phyloP scores from a whole-genome alignment of 2,797 vertebrate genomes.

The Anguilla obscura region DNA sequence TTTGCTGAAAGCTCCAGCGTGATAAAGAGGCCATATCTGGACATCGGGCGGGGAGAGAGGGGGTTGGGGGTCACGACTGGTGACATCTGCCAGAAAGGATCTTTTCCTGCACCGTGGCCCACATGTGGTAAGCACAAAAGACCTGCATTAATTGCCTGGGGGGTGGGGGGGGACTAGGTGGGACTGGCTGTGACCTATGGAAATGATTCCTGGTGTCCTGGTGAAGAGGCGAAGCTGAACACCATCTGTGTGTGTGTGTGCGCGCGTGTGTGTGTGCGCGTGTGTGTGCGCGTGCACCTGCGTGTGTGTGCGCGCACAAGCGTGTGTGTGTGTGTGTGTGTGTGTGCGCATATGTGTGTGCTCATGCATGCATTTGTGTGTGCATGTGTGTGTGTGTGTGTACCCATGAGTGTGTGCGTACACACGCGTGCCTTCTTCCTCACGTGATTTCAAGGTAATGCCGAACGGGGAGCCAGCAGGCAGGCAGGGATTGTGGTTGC shows the following conservation, averaged over 20 bases:
- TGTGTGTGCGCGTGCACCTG: constrained; percentile 15
- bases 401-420: background rate
- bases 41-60: constrained; percentile 29
- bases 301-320: background rate
- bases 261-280: constrained; percentile 32
- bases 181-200: constrained; percentile 65
- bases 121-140: constrained; percentile 74
- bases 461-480: constrained; percentile 29
- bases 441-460: constrained; percentile 26
- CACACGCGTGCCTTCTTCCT: background rate
- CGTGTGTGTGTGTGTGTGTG: background rate
- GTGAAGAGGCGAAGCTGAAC: constrained; percentile 16
- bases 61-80: constrained; percentile 25
- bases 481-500: constrained; percentile 47
- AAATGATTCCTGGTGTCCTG: constrained; percentile 62
- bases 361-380: constrained; percentile 33
- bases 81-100: constrained; percentile 35
- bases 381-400: constrained; percentile 1
- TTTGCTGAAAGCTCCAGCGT: constrained; percentile 5
- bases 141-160: constrained; percentile 49
- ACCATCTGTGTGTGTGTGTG: background rate
- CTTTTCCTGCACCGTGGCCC: constrained; percentile 33
- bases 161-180: constrained; percentile 23
- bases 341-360: background rate
- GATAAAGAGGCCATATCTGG: constrained; percentile 34